Conservation (phyloP, 2,888 invertebrate genomes). For the Drosophila mimica region DNA sequence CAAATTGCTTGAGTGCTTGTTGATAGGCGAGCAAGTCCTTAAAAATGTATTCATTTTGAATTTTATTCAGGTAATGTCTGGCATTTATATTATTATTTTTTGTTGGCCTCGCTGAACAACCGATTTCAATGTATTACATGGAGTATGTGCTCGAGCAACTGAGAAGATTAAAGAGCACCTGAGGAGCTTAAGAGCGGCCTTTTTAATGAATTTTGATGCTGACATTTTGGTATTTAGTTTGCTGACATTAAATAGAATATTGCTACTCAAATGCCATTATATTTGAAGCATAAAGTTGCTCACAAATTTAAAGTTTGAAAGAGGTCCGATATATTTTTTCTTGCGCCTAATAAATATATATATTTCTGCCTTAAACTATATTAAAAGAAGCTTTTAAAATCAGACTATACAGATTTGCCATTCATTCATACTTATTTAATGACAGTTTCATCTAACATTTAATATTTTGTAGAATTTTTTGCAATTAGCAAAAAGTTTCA, state of each 20-base stretch:
- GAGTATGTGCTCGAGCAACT: not conserved
- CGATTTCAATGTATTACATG: conserved; percentile 4
- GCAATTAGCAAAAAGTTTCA: not conserved
- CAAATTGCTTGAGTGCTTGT: conserved; percentile 48
- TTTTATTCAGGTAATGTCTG: conserved; percentile 30
- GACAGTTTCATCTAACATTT: not conserved
- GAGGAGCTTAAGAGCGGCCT: not conserved
- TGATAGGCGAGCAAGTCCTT: conserved; percentile 38
- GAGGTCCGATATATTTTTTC: not conserved
- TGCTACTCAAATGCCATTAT: not conserved
- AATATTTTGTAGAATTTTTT: not conserved
- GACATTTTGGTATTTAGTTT: not conserved
- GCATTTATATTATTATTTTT: conserved; percentile 16
- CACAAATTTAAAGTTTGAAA: not conserved
- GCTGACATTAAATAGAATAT: not conserved
- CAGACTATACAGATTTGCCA: no score
- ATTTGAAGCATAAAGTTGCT: not conserved
- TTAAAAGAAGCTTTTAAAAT: not conserved
- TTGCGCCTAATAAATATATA: not conserved
- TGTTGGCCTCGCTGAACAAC: not conserved
- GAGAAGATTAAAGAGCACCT: not conserved
- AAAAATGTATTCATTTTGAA: conserved; percentile 36
- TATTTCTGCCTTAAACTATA: not conserved
- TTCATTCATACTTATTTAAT: not conserved
- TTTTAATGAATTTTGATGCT: not conserved